Base-by-base conservation (phyloP, 2,888 invertebrate species). In the Laothoe populi region DNA sequence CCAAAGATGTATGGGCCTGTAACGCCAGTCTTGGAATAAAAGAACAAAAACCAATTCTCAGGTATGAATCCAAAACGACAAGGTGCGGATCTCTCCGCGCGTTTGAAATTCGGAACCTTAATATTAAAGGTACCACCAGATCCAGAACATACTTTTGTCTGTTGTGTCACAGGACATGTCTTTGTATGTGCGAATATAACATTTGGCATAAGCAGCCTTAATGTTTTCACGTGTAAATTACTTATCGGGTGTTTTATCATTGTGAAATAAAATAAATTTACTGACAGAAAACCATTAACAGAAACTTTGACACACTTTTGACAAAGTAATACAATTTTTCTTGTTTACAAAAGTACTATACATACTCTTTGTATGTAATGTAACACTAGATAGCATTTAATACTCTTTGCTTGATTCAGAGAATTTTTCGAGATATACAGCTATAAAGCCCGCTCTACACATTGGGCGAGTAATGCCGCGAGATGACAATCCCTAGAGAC, bases 1-100 rank as follows among this genome's bases (percentile, higher is more conserved):
- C 96, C 95, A 75, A 99, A 96, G 21, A 97, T 88, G 83, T 99
- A 99, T 2, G 98, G 98, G 8, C 99, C 99, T 86, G 95, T 93
- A 74, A 96, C 95, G 66, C 95, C 96, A 64, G 99, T 99, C 88
- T 98, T 98, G 64, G 96, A 95, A 84, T 98, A 97, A 82, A 99
- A 97, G 74, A 97, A 96, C 65, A 95, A 91, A 87, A 99, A 99
- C 90, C 90, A 92, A 62, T 87, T 86, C 1, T 91, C 90, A 0
- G 92, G 92, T 48, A 92, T 61, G 19, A 90, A 95, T 91, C 75
- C 94, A 81, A 80, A 91, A 90, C 75, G 96, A 93, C 75, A 96
- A 78, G 83, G 95, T 0, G 76, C 90, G n/a, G 83, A 62, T 4
- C 19, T 63, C n/a, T 66, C 57, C 0, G 77, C 79, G 23, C 90